Evolutionary conservation across 2,888 invertebrate genomes (phyloP).

Genomic region (Doris montereyensis): DNA sequence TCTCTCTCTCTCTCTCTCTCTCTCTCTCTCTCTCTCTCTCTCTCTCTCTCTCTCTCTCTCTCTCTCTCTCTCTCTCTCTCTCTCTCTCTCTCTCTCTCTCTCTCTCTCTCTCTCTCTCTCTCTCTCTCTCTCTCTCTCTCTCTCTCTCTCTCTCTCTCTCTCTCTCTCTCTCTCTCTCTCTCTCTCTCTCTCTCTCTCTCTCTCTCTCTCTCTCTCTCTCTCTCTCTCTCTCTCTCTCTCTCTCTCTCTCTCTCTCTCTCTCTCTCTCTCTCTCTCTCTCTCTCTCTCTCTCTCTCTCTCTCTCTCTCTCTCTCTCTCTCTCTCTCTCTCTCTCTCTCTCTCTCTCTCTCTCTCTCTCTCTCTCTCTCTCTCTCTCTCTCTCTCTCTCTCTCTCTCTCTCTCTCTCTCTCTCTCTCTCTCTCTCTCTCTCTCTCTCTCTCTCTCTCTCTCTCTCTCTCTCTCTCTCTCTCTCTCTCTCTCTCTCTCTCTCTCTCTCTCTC

Average conservation of each 20-base stretch:
- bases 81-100: not conserved
- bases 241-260: slow-evolving; percentile 2
- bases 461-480: not conserved
- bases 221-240: not conserved
- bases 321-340: no score
- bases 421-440: no score
- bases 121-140: not conserved
- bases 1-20: slow-evolving; percentile 24
- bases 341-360: not conserved
- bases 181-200: not conserved
- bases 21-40: not conserved
- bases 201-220: no score
- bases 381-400: no score
- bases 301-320: not conserved
- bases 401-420: not conserved
- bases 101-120: not conserved
- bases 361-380: no score
- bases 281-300: not conserved
- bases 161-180: not conserved
- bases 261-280: slow-evolving; percentile 8
- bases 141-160: not conserved
- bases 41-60: slow-evolving; percentile 1
- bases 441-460: not conserved
- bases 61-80: slow-evolving; percentile 14
- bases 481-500: not conserved